phyloP scores from a whole-genome alignment of 2,797 vertebrate species.

The Agapornis canus region DNA sequence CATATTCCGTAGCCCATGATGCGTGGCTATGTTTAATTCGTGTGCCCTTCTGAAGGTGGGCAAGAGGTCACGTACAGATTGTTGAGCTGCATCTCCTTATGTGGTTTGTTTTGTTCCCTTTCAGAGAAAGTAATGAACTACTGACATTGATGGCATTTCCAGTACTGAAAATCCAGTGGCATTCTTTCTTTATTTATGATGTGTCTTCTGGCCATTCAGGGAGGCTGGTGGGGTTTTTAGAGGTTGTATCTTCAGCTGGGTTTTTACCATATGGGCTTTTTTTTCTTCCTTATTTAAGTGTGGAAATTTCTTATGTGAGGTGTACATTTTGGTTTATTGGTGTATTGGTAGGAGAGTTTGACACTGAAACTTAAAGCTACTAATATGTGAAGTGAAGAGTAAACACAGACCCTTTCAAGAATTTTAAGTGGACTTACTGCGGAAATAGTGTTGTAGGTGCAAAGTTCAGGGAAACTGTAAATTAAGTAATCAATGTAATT shows the following conservation, averaged over 20 bases:
- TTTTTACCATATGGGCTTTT: neutral
- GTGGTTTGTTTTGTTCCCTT: neutral
- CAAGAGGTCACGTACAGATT: neutral
- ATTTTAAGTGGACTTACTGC: neutral
- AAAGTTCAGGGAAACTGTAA: neutral
- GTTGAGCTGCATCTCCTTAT: neutral
- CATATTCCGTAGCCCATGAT: accelerated
- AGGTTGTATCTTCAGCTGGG: neutral
- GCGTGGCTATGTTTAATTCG: neutral
- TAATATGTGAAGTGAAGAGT: neutral
- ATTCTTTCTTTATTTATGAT: neutral
- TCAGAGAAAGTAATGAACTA: neutral
- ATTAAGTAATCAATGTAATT: neutral
- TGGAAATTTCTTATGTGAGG: neutral
- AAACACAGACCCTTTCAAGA: neutral
- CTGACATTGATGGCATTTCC: neutral
- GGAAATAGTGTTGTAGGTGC: neutral
- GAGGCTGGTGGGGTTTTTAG: neutral
- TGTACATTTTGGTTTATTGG: neutral
- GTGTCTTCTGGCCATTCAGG: neutral
- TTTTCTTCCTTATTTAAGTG: neutral
- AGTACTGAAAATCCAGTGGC: neutral
- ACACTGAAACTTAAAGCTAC: neutral
- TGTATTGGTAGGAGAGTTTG: neutral
- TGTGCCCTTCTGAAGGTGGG: neutral